Evolutionary conservation across 35 echinoderm and acorn worm genomes (phyloP).

Genomic region (Ophiothrix spiculata): DNA sequence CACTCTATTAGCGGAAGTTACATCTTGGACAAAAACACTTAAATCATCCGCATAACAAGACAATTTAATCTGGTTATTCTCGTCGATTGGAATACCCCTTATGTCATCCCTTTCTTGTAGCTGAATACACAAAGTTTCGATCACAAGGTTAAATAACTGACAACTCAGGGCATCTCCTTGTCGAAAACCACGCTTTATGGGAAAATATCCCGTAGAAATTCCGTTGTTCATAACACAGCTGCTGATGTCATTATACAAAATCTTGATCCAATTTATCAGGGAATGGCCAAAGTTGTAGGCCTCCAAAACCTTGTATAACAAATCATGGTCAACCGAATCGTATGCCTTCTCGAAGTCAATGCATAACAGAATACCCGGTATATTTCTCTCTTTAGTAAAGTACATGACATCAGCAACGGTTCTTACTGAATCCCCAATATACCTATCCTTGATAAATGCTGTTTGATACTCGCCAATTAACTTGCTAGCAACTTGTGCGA

Average conservation of each 20-base stretch:
- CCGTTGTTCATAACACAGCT: conserved; percentile 6
- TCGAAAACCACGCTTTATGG: background rate
- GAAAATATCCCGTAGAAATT: conserved; percentile 12
- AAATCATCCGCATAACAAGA: background rate
- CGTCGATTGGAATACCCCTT: background rate
- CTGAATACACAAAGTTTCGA: background rate
- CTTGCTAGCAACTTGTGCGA: background rate
- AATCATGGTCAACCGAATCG: background rate
- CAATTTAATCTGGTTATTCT: background rate
- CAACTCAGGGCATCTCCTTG: background rate
- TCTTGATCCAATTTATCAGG: background rate
- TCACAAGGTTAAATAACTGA: background rate
- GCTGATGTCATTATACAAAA: background rate
- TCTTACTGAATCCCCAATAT: conserved; percentile 17
- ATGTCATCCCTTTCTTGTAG: background rate
- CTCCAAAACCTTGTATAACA: background rate
- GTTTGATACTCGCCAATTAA: background rate
- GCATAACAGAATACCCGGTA: background rate
- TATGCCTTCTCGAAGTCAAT: background rate
- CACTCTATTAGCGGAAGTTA: background rate
- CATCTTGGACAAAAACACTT: conserved; percentile 3
- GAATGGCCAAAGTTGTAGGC: background rate
- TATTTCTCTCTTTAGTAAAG: background rate
- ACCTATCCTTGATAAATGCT: conserved; percentile 1
- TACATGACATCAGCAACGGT: background rate